A percentile compares a stretch with the other conserved stretches of the same genome.
phyloP scores from a whole-genome alignment of 2,888 invertebrate genomes.

The Chrysomela aeneicollis region DNA sequence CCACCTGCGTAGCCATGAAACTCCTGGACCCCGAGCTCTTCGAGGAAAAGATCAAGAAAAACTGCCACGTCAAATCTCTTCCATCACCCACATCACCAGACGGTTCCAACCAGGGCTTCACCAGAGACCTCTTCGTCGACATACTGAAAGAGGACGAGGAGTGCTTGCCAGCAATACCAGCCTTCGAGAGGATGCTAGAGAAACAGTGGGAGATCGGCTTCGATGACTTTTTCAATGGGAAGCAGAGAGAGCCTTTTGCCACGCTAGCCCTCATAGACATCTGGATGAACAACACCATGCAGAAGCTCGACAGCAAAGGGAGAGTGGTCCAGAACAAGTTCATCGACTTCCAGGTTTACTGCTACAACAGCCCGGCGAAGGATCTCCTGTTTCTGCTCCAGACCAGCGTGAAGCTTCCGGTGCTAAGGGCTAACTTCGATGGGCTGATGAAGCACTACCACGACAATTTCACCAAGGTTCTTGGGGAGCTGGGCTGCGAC shows the following conservation, averaged over 20 bases:
- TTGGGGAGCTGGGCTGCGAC: conserved; percentile 29
- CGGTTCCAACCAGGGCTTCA: neutral
- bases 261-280: conserved; percentile 66
- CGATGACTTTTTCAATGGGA: conserved; percentile 1
- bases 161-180: conserved; percentile 21
- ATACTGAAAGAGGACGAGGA: conserved; percentile 29
- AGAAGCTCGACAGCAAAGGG: conserved; percentile 54
- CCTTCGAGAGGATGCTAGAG: conserved; percentile 15
- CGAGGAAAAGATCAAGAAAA: conserved; percentile 18
- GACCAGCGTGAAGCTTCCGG: conserved; percentile 43
- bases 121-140: neutral
- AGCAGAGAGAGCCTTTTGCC: conserved; percentile 60
- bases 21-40: conserved; percentile 15
- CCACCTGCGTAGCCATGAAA: conserved; percentile 17
- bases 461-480: conserved; percentile 23
- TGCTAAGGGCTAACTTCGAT: conserved; percentile 31
- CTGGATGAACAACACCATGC: conserved; percentile 68
- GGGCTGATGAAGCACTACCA: conserved; percentile 37
- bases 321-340: conserved; percentile 42
- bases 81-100: neutral
- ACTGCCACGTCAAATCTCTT: conserved; percentile 9
- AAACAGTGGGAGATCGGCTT: conserved; percentile 25
- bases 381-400: conserved; percentile 51
- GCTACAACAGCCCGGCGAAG: conserved; percentile 41
- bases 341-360: conserved; percentile 48